Base-by-base conservation (phyloP, 2,113 vertebrate species). In the Oreochromis aureus region DNA sequence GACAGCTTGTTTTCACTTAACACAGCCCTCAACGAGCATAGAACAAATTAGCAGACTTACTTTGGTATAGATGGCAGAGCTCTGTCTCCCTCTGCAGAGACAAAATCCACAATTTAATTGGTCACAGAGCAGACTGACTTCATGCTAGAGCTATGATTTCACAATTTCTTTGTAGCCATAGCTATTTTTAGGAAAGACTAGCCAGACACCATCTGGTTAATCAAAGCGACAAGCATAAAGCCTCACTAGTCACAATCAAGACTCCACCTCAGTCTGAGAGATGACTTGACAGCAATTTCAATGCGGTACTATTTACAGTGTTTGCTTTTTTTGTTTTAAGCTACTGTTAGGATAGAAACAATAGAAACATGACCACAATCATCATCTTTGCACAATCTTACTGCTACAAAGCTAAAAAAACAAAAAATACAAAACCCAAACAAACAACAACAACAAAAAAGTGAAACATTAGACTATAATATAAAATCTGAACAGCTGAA, bases 31-130 rank as follows among this genome's bases (percentile, higher is more conserved):
- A 69, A 41, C 12, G 2, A 69, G 27, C 19, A 76, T 12, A 79
- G 80, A 80, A 24, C 2, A 30, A 82, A 27, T 15, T 7, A 30
- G 19, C 0, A 66, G n/a, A 98, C 98, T 98, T 98, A 99, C 98
- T 98, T 99, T 94, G 99, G 99, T 96, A 99, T 97, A 4, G 98
- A 99, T 6, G 99, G 99, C 90, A 99, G 95, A 80, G 99, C 99
- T 96, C 99, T 95, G 94, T 99, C 99, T 24, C 98, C 98, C 95
- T 99, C 99, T 99, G 97, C 92, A 89, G 86, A 95, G 80, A 94
- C 12, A 92, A 51, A 86, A 91, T 13, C 10, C 86, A 55, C n/a
- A 86, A 19, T 87, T 41, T 39, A 79, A 80, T 90, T 36, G 66
- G 81, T 71, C 36, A 48, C 5, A 48, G 12, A 80, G n/a, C 55